Conservation (phyloP, 2,113 vertebrate species). For the Psilopogon haemacephalus region DNA sequence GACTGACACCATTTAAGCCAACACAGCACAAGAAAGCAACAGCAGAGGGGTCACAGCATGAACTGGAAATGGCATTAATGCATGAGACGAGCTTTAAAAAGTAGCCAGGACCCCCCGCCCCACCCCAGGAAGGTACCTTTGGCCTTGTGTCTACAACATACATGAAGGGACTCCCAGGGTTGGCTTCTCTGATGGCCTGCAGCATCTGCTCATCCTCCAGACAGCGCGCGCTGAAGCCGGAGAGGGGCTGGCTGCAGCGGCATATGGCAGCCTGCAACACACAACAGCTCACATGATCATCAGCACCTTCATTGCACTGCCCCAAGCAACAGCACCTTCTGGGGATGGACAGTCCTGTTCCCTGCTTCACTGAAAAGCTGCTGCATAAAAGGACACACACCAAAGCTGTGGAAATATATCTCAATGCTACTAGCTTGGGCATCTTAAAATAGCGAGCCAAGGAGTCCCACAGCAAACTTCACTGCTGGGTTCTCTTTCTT, state of each 20-base stretch:
- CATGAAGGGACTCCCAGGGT: constrained; percentile 80
- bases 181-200: constrained; percentile 79
- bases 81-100: background rate
- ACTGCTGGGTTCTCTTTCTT: background rate
- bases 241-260: constrained; percentile 82
- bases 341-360: background rate
- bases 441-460: fast-evolving
- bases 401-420: fast-evolving
- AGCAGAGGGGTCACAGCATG: fast-evolving
- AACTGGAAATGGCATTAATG: background rate
- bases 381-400: fast-evolving
- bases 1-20: background rate
- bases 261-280: constrained; percentile 81
- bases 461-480: background rate
- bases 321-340: fast-evolving
- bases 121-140: constrained; percentile 74
- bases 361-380: background rate
- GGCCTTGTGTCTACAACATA: constrained; percentile 86
- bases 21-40: fast-evolving
- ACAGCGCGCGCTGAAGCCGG: constrained; percentile 79
- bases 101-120: constrained; percentile 3
- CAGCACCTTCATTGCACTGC: fast-evolving
- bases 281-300: background rate
- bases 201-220: constrained; percentile 83
- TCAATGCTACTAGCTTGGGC: fast-evolving